Conservation (phyloP, 1,140 invertebrate genomes). For the Euwallacea similis region DNA sequence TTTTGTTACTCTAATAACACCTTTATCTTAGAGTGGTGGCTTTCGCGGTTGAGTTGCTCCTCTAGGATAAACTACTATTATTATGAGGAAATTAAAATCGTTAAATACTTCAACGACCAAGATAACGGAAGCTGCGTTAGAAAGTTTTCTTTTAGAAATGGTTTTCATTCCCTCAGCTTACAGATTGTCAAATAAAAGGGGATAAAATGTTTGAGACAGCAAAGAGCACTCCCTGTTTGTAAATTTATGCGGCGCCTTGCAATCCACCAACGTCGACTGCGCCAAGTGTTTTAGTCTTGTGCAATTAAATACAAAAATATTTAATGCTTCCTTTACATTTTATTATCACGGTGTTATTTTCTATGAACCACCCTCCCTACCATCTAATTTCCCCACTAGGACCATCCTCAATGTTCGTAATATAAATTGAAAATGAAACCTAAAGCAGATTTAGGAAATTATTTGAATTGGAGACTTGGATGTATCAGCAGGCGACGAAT, state of each 20-base stretch:
- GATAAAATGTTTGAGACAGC: conserved; percentile 30
- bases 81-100: no score
- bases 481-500: conserved; percentile 1
- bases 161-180: no score
- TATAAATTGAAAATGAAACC: not conserved
- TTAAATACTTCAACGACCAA: no score
- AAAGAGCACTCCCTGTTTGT: conserved; percentile 30
- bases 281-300: conserved; percentile 31
- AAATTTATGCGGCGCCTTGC: conserved; percentile 35
- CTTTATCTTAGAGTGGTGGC: no score
- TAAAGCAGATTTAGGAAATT: not conserved
- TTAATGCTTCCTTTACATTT: conserved; percentile 5
- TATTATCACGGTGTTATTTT: no score
- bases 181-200: conserved; percentile 10
- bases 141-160: no score
- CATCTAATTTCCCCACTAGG: no score
- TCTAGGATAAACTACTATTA: no score
- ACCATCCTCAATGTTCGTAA: no score
- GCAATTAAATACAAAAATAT: conserved; percentile 3
- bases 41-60: no score
- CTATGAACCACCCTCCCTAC: no score
- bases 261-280: conserved; percentile 20
- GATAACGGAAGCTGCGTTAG: no score
- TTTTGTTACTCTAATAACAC: not conserved
- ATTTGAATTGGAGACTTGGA: not conserved